Evolutionary conservation across 1,140 invertebrate species (phyloP).

Genomic region (Habropoda laboriosa): DNA sequence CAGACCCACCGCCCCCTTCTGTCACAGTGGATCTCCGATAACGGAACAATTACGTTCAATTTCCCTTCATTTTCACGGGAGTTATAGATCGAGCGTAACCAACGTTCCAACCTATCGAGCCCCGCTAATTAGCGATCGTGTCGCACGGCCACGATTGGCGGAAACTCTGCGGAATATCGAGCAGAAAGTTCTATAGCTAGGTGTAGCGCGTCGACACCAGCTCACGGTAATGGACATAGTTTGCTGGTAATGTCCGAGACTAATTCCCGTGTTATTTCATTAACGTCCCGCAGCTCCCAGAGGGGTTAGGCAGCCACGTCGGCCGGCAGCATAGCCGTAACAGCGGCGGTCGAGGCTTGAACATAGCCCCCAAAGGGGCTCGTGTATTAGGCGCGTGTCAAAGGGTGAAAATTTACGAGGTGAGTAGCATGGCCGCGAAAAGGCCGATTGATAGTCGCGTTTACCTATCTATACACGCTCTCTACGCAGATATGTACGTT

Average conservation of each 20-base stretch:
- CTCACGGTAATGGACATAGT: conserved; percentile 81
- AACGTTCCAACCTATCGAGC: not conserved
- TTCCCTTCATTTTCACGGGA: conserved; percentile 9
- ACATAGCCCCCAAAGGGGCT: conserved; percentile 54
- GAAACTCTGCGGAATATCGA: conserved; percentile 31
- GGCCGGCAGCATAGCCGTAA: conserved; percentile 57
- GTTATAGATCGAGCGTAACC: not conserved
- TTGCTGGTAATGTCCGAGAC: conserved; percentile 82
- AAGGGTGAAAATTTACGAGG: conserved; percentile 81
- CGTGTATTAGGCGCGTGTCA: conserved; percentile 79
- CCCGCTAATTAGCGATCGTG: conserved; percentile 9
- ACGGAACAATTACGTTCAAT: conserved; percentile 3
- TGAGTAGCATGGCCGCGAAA: conserved; percentile 68
- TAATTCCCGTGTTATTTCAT: conserved; percentile 83
- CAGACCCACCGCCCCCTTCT: too few relatives aligned
- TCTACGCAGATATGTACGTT: not conserved
- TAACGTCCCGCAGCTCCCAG: conserved; percentile 79
- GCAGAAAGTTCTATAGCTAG: conserved; percentile 36
- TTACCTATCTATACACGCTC: not conserved
- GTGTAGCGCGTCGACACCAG: conserved; percentile 56
- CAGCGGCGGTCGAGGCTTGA: not conserved
- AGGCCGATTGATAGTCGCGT: conserved; percentile 74
- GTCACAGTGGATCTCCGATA: not conserved
- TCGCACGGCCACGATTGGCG: not conserved
- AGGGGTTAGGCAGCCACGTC: conserved; percentile 67